Percentiles rank a stretch among this genome's conserved stretches.
Conservation (phyloP, 2,113 vertebrate genomes). For the Brachionichthys hirsutus region DNA sequence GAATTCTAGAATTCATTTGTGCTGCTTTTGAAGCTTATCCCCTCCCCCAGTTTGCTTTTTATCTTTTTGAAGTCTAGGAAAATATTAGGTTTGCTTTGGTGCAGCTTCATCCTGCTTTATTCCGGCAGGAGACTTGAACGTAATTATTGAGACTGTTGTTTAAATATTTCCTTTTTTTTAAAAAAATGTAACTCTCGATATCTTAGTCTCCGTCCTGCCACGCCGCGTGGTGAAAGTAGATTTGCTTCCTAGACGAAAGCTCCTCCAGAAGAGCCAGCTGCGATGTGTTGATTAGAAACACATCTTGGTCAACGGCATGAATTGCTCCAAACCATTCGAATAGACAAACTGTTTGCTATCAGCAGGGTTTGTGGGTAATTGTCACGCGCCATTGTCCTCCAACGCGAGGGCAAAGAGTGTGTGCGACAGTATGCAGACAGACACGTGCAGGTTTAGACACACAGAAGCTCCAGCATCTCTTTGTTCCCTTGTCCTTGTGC, state of each 20-base stretch:
- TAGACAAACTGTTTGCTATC: constrained; percentile 49
- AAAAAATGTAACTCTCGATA: too few relatives aligned
- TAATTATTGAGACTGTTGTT: constrained; percentile 17
- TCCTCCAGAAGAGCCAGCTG: constrained; percentile 12
- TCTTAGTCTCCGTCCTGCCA: not conserved
- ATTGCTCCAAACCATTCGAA: constrained; percentile 42
- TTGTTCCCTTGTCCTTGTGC: constrained; percentile 76
- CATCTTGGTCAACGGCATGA: constrained; percentile 47
- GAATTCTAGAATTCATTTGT: constrained; percentile 28
- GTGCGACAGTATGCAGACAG: constrained; percentile 14
- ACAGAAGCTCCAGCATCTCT: constrained; percentile 66
- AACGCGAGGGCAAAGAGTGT: constrained; percentile 47
- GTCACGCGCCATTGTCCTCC: constrained; percentile 58
- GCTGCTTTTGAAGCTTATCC: constrained; percentile 47
- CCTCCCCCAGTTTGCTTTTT: constrained; percentile 45
- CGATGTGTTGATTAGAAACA: constrained; percentile 35
- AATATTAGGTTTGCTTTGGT: constrained; percentile 46
- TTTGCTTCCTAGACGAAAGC: not conserved
- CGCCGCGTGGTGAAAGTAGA: constrained; percentile 7
- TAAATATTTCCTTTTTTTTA: not conserved
- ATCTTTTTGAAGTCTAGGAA: constrained; percentile 49
- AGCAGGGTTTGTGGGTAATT: constrained; percentile 58
- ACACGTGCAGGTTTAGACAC: constrained; percentile 19
- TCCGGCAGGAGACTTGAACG: constrained; percentile 22
- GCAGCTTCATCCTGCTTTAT: constrained; percentile 35